A percentile compares a stretch with the other conserved stretches of the same genome.
Conservation (phyloP, 2,888 invertebrate species). For the Mythimna vitellina region DNA sequence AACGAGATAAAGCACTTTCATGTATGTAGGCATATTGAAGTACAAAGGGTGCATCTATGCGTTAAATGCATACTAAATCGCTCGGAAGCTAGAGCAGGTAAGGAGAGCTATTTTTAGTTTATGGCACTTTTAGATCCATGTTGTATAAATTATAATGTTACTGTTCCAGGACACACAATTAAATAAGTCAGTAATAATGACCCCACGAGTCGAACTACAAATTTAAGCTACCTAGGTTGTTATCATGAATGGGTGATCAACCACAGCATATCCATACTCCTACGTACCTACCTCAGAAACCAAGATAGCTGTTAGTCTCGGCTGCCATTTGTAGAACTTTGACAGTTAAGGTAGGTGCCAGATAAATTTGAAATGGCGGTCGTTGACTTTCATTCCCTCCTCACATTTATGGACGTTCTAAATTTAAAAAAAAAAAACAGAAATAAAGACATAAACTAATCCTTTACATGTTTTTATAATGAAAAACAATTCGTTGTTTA, state of each 20-base stretch:
- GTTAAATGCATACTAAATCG: constrained; percentile 78
- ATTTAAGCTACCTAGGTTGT: background rate
- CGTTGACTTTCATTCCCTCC: too few species aligned
- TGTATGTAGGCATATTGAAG: constrained; percentile 60
- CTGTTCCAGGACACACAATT: background rate
- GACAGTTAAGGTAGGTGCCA: background rate
- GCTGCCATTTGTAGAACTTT: background rate
- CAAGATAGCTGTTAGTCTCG: background rate
- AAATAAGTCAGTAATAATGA: background rate
- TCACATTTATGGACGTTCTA: too few species aligned
- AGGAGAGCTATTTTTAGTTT: constrained; percentile 74
- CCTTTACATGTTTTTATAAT: too few species aligned
- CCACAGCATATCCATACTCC: background rate
- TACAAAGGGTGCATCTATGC: constrained; percentile 81
- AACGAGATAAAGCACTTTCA: constrained; percentile 43
- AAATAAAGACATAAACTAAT: too few species aligned
- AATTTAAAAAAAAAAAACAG: too few species aligned
- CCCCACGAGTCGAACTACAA: background rate
- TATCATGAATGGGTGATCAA: background rate
- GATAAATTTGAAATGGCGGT: background rate
- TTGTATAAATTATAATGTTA: constrained; percentile 18
- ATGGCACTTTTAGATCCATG: constrained; percentile 47
- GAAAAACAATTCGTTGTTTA: too few species aligned
- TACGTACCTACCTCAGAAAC: background rate
- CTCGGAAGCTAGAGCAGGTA: constrained; percentile 71